A percentile compares a stretch with the other conserved stretches of the same genome.
phyloP scores from a whole-genome alignment of 2,113 vertebrate genomes.

The Callionymus lyra region DNA sequence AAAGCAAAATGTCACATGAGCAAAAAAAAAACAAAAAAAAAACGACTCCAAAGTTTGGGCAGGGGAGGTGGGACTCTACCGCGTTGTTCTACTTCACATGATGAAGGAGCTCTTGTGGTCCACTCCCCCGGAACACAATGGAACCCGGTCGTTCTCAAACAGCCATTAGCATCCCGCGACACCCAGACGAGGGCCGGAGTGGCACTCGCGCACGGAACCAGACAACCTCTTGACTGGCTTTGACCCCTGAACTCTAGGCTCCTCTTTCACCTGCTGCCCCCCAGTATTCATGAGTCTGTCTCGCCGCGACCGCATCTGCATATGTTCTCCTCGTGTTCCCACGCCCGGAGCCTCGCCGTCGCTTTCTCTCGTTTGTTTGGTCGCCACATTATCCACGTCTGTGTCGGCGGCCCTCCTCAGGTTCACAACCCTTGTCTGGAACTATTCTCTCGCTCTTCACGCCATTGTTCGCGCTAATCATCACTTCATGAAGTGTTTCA shows the following conservation, averaged over 20 bases:
- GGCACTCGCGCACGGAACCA: slow-evolving; percentile 28
- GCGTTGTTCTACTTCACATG: slow-evolving; percentile 35
- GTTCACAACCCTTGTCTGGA: slow-evolving; percentile 4
- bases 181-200: slow-evolving; percentile 39
- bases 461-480: no score
- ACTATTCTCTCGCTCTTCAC: neutral
- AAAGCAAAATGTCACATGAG: slow-evolving; percentile 44
- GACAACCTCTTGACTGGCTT: slow-evolving; percentile 65
- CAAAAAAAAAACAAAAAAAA: no score
- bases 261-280: slow-evolving; percentile 61
- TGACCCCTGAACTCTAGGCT: slow-evolving; percentile 73
- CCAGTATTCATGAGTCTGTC: slow-evolving; percentile 58
- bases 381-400: slow-evolving; percentile 31
- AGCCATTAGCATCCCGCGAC: slow-evolving; percentile 55
- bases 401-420: slow-evolving; percentile 15
- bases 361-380: slow-evolving; percentile 23
- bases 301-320: slow-evolving; percentile 58
- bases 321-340: slow-evolving; percentile 48
- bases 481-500: no score
- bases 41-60: slow-evolving; percentile 43
- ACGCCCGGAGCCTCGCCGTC: slow-evolving; percentile 26
- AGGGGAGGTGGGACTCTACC: slow-evolving; percentile 43
- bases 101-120: slow-evolving; percentile 46
- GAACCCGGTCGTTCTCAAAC: slow-evolving; percentile 39
- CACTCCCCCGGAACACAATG: slow-evolving; percentile 36